Conservation (phyloP, 2,888 invertebrate genomes). For the Erpobdella octoculata region DNA sequence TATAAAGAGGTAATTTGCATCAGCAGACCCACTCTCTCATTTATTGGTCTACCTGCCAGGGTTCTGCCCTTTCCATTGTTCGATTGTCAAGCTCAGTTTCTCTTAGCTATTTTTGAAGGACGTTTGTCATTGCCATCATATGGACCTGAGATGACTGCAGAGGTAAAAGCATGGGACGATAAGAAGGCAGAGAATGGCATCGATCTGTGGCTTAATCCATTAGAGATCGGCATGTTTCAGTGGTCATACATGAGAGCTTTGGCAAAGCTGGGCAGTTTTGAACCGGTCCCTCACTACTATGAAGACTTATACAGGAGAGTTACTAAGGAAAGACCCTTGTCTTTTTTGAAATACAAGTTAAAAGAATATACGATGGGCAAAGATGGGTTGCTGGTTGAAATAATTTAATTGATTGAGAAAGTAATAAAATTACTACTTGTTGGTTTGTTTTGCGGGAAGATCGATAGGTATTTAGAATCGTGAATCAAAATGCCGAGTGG, state of each 20-base stretch:
- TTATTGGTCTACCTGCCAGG: neutral
- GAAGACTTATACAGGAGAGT: neutral
- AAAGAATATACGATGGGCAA: neutral
- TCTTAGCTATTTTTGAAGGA: neutral
- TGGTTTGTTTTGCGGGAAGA: too few relatives aligned
- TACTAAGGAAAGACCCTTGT: neutral
- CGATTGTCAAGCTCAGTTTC: constrained; percentile 18
- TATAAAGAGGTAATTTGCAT: constrained; percentile 27
- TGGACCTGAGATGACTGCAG: neutral
- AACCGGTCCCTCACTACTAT: neutral
- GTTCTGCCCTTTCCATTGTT: neutral
- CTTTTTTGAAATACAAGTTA: neutral
- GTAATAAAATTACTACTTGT: too few relatives aligned
- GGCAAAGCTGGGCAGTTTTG: constrained; percentile 8
- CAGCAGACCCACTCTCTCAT: neutral
- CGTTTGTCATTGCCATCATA: neutral
- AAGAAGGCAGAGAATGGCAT: neutral
- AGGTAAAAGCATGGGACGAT: neutral
- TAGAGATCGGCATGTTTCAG: neutral
- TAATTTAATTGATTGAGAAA: too few relatives aligned
- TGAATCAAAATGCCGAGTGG: too few relatives aligned
- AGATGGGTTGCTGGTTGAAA: neutral
- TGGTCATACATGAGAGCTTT: constrained; percentile 10
- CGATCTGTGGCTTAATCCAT: neutral
- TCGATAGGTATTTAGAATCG: too few relatives aligned